Conservation (phyloP, 2,888 invertebrate genomes). For the Hypena proboscidalis region DNA sequence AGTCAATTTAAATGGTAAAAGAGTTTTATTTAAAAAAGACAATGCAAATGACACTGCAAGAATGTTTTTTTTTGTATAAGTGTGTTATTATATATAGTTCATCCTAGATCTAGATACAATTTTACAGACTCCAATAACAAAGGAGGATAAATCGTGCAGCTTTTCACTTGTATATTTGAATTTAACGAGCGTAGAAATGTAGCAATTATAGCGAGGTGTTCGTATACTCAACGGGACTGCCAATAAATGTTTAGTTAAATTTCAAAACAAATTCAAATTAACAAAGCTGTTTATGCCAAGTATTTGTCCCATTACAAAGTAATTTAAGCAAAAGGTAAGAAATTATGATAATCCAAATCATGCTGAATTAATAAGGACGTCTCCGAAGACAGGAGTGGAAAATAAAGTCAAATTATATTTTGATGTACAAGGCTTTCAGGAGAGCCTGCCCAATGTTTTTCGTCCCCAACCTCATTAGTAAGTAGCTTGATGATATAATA, state of each 20-base stretch:
- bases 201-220: too few species aligned
- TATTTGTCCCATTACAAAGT: slow-evolving; percentile 50
- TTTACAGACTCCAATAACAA: slow-evolving; percentile 13
- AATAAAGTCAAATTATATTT: slow-evolving; percentile 38
- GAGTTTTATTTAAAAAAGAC: slow-evolving; percentile 69
- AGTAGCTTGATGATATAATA: slow-evolving; percentile 43
- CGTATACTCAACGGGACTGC: too few species aligned
- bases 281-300: slow-evolving; percentile 45
- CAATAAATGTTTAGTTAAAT: slow-evolving; percentile 33
- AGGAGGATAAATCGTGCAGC: slow-evolving; percentile 8
- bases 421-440: slow-evolving; percentile 34
- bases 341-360: slow-evolving; percentile 54
- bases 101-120: too few species aligned
- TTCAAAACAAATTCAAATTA: slow-evolving; percentile 40
- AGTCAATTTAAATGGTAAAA: slow-evolving; percentile 80
- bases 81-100: too few species aligned
- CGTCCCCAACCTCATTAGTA: slow-evolving; percentile 23
- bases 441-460: slow-evolving; percentile 28
- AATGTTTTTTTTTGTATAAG: slow-evolving; percentile 34
- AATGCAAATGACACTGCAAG: slow-evolving; percentile 60
- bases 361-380: slow-evolving; percentile 53
- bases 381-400: slow-evolving; percentile 32
- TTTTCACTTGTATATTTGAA: too few species aligned
- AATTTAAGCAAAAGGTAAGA: slow-evolving; percentile 48
- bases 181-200: too few species aligned